A percentile compares a stretch with the other conserved stretches of the same genome.
Evolutionary conservation across 2,113 vertebrate genomes (phyloP).

Genomic region (Collichthys lucidus): DNA sequence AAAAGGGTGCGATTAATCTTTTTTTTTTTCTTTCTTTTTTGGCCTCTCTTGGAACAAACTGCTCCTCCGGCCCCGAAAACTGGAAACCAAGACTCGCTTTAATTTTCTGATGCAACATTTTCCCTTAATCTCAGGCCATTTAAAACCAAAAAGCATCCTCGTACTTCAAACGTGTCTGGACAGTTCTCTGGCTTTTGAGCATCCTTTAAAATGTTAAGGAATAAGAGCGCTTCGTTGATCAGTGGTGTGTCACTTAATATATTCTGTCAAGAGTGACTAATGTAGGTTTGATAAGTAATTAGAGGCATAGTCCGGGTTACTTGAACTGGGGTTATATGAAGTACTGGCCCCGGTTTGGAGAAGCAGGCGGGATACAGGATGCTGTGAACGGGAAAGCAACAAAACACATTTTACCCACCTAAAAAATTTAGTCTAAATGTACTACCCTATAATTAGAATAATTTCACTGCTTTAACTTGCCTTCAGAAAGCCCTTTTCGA

Average conservation of each 20-base stretch:
- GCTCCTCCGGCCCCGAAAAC: neutral
- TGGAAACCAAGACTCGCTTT: slow-evolving; percentile 5
- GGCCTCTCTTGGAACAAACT: neutral
- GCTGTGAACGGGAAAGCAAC: too few relatives aligned
- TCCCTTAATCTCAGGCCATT: neutral
- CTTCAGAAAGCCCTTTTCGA: too few relatives aligned
- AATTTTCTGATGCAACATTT: slow-evolving; percentile 33
- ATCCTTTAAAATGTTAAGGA: neutral
- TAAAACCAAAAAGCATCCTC: slow-evolving; percentile 13
- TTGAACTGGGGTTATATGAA: too few relatives aligned
- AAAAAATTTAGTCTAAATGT: too few relatives aligned
- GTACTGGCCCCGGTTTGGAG: too few relatives aligned
- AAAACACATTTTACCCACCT: too few relatives aligned
- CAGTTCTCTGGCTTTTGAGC: neutral
- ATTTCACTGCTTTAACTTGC: too few relatives aligned
- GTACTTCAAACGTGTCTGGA: neutral
- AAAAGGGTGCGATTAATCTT: slow-evolving; percentile 27
- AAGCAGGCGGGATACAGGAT: too few relatives aligned
- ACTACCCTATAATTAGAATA: too few relatives aligned
- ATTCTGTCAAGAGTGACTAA: neutral
- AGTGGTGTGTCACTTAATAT: neutral
- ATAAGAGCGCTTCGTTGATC: neutral
- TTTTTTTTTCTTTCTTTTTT: slow-evolving; percentile 20
- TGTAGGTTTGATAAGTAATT: neutral
- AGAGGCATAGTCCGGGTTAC: too few relatives aligned